Conservation (phyloP, 2,888 invertebrate species). For the Drosophila pegasa region DNA sequence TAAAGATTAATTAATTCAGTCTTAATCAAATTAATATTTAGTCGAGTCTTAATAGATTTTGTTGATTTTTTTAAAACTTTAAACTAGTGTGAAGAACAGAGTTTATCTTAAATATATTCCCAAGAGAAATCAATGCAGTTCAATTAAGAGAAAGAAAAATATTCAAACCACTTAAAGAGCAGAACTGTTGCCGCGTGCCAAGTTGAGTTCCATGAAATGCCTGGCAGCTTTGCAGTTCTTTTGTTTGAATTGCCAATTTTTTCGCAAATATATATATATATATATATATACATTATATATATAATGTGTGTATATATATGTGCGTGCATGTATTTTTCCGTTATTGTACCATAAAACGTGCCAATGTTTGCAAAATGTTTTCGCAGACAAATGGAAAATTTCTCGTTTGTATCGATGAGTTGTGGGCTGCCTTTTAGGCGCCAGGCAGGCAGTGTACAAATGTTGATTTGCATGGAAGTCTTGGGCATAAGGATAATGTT, state of each 20-base stretch:
- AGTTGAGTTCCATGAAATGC: slow-evolving; percentile 11
- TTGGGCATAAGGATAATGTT: slow-evolving; percentile 21
- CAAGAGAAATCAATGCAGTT: neutral
- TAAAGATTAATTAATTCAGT: too few species aligned
- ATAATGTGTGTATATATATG: neutral
- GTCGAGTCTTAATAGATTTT: too few species aligned
- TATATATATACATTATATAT: too few species aligned
- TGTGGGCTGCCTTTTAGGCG: slow-evolving; percentile 44
- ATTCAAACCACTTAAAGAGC: slow-evolving; percentile 10
- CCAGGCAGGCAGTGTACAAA: slow-evolving; percentile 16
- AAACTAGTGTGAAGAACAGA: neutral
- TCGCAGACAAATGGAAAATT: slow-evolving; percentile 16
- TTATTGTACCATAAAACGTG: slow-evolving; percentile 30
- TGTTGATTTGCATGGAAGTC: slow-evolving; percentile 16
- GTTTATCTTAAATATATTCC: neutral
- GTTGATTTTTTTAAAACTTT: neutral
- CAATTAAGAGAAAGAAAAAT: neutral
- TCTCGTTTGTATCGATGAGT: slow-evolving; percentile 26
- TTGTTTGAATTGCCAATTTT: slow-evolving; percentile 23
- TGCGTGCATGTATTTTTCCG: neutral
- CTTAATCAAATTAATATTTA: too few species aligned
- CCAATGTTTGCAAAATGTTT: slow-evolving; percentile 33
- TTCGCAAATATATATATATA: neutral
- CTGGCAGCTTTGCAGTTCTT: slow-evolving; percentile 12
- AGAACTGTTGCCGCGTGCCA: slow-evolving; percentile 6